Conservation (phyloP, 2,113 vertebrate genomes). For the Pluvialis apricaria region DNA sequence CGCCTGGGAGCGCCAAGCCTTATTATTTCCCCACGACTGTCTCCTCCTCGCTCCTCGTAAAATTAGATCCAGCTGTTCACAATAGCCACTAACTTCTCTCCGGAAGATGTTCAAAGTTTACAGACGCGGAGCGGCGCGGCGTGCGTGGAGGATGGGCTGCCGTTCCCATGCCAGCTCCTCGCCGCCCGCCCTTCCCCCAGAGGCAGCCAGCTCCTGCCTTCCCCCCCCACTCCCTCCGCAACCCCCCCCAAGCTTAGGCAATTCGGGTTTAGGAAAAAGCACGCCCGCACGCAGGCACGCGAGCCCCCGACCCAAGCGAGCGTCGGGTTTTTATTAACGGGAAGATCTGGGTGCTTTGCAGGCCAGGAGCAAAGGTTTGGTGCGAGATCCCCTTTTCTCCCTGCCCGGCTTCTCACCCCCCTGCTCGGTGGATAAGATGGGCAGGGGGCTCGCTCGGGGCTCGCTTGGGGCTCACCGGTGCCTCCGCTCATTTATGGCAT, state of each 20-base stretch:
- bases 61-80: slow-evolving; percentile 73
- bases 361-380: background rate
- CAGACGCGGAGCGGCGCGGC: slow-evolving; percentile 41
- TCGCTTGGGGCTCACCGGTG: background rate
- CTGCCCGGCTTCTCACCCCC: background rate
- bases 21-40: slow-evolving; percentile 65
- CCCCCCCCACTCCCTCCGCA: background rate
- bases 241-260: background rate
- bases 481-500: background rate
- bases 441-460: background rate
- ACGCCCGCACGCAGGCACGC: background rate
- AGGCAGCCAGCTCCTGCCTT: slow-evolving; percentile 37
- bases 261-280: background rate
- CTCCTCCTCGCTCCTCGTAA: slow-evolving; percentile 67
- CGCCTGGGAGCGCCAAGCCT: slow-evolving; percentile 38
- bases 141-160: slow-evolving; percentile 67
- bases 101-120: slow-evolving; percentile 68
- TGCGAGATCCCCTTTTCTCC: background rate
- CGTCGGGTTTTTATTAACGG: background rate
- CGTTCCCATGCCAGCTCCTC: slow-evolving; percentile 59
- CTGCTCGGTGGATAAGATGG: fast-evolving
- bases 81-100: slow-evolving; percentile 68
- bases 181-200: slow-evolving; percentile 47
- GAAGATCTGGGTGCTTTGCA: background rate
- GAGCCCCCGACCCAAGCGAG: background rate